Evolutionary conservation across 2,797 vertebrate species (phyloP).

Genomic region (Liparis tanakae): DNA sequence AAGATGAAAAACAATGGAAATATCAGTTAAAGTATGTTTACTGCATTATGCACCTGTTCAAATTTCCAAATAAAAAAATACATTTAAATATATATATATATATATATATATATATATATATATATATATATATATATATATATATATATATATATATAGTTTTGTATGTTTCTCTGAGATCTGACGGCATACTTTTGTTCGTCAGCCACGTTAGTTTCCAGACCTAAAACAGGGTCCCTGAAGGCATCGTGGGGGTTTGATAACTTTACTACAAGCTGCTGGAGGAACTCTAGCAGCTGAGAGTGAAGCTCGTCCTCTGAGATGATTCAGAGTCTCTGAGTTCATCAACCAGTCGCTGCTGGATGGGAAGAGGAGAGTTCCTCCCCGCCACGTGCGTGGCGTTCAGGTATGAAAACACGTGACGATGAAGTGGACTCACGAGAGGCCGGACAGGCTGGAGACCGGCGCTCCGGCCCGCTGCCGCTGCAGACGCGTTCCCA

Average conservation of each 20-base stretch:
- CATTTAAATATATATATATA: no score
- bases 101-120: no score
- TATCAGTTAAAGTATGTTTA: no score
- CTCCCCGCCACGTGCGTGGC: slow-evolving; percentile 25
- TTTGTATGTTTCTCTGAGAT: slow-evolving; percentile 4
- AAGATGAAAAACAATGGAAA: no score
- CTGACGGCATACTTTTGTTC: slow-evolving; percentile 26
- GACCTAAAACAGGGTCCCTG: slow-evolving; percentile 23
- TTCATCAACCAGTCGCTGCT: slow-evolving; percentile 39
- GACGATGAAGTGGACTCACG: slow-evolving; percentile 91
- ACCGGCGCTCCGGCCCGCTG: slow-evolving; percentile 93
- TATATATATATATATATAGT: no score
- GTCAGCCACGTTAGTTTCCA: slow-evolving; percentile 26
- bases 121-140: no score
- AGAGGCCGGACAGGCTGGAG: slow-evolving; percentile 91
- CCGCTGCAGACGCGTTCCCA: slow-evolving; percentile 95
- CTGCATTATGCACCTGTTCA: no score
- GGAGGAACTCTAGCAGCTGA: slow-evolving; percentile 10
- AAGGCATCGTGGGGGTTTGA: slow-evolving; percentile 18
- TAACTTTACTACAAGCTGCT: slow-evolving; percentile 27
- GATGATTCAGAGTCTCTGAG: slow-evolving; percentile 41
- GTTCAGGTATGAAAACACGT: not conserved
- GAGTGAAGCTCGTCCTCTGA: slow-evolving; percentile 28
- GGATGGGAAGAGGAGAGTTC: slow-evolving; percentile 32
- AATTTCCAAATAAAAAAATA: no score